Percentiles rank a stretch among this genome's conserved stretches.
These are phyloP conservation scores for Parnassius mnemosyne DNA, from an alignment of 2,888 invertebrate genomes.

Conservation along the genomic window DNA sequence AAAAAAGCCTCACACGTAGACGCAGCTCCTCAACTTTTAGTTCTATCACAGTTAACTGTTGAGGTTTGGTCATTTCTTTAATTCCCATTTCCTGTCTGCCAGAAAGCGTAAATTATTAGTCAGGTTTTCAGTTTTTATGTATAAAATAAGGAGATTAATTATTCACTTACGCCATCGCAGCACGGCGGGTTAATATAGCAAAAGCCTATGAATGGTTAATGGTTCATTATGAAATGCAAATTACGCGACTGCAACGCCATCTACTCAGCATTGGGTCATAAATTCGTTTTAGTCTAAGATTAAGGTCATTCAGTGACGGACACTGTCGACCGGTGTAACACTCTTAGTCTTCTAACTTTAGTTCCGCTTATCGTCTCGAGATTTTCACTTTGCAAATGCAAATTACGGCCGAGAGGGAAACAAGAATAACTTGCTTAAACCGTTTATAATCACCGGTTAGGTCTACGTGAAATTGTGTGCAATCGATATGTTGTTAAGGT, in stretches of 20 bases:
- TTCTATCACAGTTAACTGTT: no score
- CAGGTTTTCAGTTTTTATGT: no score
- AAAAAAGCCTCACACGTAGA: no score
- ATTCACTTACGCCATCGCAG: no score
- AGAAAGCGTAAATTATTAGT: no score
- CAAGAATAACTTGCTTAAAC: slow-evolving; percentile 24
- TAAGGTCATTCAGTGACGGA: slow-evolving; percentile 19
- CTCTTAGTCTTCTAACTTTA: slow-evolving; percentile 14
- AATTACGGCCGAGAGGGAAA: slow-evolving; percentile 12
- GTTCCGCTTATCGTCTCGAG: slow-evolving; percentile 19
- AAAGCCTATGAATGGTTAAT: no score
- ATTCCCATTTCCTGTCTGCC: no score
- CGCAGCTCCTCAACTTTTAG: no score
- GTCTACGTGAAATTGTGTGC: slow-evolving; percentile 14
- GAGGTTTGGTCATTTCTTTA: no score
- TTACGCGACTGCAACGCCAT: slow-evolving; percentile 6
- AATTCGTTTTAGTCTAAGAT: slow-evolving; percentile 13
- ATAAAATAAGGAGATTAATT: no score
- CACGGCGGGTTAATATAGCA: no score
- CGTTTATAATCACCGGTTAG: slow-evolving; percentile 11
- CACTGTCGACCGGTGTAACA: slow-evolving; percentile 10
- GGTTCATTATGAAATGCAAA: background rate
- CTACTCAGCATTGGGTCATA: slow-evolving; percentile 4
- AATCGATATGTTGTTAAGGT: slow-evolving; percentile 8
- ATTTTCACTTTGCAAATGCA: slow-evolving; percentile 22